Percentiles rank a stretch among this genome's conserved stretches.
These are phyloP conservation scores for Dryomyza anilis DNA, from an alignment of 2,888 invertebrate genomes.

Conservation along the genomic window DNA sequence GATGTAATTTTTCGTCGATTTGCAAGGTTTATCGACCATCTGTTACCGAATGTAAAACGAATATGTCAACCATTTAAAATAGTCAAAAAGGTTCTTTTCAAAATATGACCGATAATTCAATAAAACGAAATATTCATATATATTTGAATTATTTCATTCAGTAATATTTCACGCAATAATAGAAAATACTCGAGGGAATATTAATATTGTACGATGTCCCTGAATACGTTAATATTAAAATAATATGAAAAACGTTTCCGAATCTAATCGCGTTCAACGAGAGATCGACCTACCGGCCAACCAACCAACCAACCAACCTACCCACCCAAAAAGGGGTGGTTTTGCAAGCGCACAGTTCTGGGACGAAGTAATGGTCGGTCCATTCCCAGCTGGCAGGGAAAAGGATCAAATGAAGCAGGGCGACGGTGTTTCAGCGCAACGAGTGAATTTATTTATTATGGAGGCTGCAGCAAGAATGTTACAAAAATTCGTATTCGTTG, in stretches of 20 bases:
- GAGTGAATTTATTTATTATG: neutral
- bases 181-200: slow-evolving; percentile 16
- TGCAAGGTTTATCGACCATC: too few species aligned
- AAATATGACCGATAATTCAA: neutral
- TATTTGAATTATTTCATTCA: slow-evolving; percentile 16
- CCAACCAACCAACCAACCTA: too few species aligned
- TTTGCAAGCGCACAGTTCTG: neutral
- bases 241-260: slow-evolving; percentile 7
- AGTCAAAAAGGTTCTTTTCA: too few species aligned
- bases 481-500: slow-evolving; percentile 12
- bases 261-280: neutral
- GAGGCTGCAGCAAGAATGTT: slow-evolving; percentile 11
- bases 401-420: neutral
- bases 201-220: neutral
- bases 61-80: too few species aligned
- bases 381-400: neutral
- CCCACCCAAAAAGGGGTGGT: slow-evolving; percentile 7
- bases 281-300: neutral
- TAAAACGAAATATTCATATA: neutral
- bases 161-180: slow-evolving; percentile 2
- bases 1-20: too few species aligned
- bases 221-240: slow-evolving; percentile 8
- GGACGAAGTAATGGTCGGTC: neutral
- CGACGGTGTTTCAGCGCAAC: neutral
- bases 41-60: too few species aligned